Conservation (phyloP, 2,797 vertebrate genomes). For the Aplochiton taeniatus region DNA sequence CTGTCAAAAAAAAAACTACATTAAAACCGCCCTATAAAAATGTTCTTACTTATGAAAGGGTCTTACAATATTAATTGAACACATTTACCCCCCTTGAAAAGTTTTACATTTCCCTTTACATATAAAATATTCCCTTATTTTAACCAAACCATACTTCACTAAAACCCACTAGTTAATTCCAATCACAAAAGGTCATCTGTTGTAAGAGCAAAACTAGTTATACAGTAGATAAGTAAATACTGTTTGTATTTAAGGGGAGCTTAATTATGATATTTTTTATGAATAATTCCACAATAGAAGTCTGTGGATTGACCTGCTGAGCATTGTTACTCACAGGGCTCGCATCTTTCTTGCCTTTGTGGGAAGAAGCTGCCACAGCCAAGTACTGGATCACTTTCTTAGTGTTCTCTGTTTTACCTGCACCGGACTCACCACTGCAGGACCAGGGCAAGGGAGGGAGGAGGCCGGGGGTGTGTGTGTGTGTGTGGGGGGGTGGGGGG, state of each 20-base stretch:
- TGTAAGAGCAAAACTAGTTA: no score
- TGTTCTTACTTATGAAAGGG: background rate
- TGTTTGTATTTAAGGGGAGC: no score
- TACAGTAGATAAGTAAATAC: no score
- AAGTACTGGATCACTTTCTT: conserved; percentile 98
- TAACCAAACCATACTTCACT: no score
- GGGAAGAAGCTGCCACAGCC: conserved; percentile 91
- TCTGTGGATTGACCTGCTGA: background rate
- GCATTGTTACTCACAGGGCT: conserved; percentile 83
- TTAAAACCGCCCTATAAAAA: background rate
- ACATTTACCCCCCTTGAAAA: no score
- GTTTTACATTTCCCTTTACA: no score
- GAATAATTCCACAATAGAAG: no score
- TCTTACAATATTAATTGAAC: no score
- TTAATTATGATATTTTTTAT: no score
- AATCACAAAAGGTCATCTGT: no score
- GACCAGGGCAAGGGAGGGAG: background rate
- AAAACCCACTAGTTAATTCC: no score
- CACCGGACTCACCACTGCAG: conserved; percentile 92
- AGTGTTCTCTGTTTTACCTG: conserved; percentile 96
- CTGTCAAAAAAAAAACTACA: conserved; percentile 16
- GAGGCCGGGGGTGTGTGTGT: background rate
- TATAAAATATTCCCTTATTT: no score
- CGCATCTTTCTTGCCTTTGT: conserved; percentile 93
- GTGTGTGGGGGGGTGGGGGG: background rate